These are phyloP conservation scores for Lucilia cuprina DNA, from an alignment of 1,140 invertebrate genomes.

Conservation along the genomic window DNA sequence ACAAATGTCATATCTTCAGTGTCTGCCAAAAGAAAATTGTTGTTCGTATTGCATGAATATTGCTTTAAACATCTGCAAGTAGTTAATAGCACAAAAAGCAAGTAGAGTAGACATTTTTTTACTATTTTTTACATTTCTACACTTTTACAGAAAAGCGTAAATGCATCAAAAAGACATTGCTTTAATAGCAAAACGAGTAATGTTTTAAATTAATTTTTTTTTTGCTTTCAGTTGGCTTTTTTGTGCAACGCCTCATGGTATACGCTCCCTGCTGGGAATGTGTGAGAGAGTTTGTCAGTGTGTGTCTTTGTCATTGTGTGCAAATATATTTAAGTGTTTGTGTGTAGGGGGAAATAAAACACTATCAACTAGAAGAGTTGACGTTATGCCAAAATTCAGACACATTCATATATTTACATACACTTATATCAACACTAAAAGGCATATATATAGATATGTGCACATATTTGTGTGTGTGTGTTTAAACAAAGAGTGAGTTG, in stretches of 20 bases:
- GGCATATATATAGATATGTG: neutral
- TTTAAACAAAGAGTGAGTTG: neutral
- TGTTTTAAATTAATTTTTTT: neutral
- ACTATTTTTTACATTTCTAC: neutral
- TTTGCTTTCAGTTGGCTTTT: neutral
- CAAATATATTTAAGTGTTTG: neutral
- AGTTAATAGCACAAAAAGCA: neutral
- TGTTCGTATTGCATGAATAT: neutral
- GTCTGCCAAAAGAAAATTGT: neutral
- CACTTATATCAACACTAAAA: neutral
- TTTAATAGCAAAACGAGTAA: slow-evolving; percentile 7
- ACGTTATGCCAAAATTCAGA: neutral
- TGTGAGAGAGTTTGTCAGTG: neutral
- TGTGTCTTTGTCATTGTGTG: neutral
- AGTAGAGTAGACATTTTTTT: neutral
- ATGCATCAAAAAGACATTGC: slow-evolving; percentile 2
- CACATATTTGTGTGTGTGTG: neutral
- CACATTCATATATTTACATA: slow-evolving; percentile 6
- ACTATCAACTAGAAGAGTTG: slow-evolving; percentile 6
- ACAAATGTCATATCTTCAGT: neutral
- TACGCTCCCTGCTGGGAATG: neutral
- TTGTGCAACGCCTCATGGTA: neutral
- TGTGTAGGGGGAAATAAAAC: neutral
- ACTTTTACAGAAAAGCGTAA: neutral
- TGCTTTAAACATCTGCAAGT: slow-evolving; percentile 17